A percentile compares a stretch with the other conserved stretches of the same genome.
Conservation (phyloP, 2,888 invertebrate species). For the Drosophila mayaguana region DNA sequence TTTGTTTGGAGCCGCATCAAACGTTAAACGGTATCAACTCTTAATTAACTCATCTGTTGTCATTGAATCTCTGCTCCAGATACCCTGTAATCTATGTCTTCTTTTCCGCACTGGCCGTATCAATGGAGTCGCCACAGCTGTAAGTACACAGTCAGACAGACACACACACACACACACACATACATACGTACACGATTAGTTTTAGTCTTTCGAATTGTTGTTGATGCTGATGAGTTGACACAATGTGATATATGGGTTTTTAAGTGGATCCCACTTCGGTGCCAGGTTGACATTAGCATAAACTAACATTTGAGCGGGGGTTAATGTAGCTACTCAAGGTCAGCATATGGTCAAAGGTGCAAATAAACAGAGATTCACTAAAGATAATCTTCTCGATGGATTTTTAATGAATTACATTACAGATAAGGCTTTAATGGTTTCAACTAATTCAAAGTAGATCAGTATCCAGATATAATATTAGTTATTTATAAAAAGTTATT, state of each 20-base stretch:
- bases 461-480: too few species aligned
- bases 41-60: conserved; percentile 53
- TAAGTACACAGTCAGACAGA: conserved; percentile 45
- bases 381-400: background rate
- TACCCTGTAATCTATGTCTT: conserved; percentile 51
- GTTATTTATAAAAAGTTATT: too few species aligned
- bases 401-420: too few species aligned
- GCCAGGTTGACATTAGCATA: conserved; percentile 32
- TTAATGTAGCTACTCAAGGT: conserved; percentile 31
- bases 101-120: conserved; percentile 75
- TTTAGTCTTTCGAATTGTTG: background rate
- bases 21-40: conserved; percentile 63
- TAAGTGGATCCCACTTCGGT: conserved; percentile 29
- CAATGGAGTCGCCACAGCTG: conserved; percentile 82
- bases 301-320: conserved; percentile 14
- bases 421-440: background rate
- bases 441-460: background rate
- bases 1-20: conserved; percentile 63
- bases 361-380: conserved; percentile 5
- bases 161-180: too few species aligned
- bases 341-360: conserved; percentile 6
- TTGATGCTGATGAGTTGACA: conserved; percentile 44
- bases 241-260: conserved; percentile 52
- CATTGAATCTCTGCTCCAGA: conserved; percentile 25
- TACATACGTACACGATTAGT: background rate